phyloP scores from a whole-genome alignment of 2,797 vertebrate species.

The Coregonus suidteri region DNA sequence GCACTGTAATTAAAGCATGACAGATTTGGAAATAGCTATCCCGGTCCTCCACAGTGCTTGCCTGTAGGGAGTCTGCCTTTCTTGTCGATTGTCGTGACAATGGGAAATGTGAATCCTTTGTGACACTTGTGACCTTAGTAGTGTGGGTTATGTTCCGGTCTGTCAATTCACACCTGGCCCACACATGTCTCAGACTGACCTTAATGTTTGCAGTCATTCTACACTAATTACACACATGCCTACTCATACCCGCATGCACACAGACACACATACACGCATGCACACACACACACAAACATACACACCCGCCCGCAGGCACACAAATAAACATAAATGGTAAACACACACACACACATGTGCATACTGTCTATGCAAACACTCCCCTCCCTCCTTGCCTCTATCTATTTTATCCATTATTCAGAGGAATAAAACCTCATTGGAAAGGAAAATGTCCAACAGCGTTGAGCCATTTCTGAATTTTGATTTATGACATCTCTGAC shows the following conservation, averaged over 20 bases:
- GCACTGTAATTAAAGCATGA: neutral
- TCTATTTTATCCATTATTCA: conserved; percentile 52
- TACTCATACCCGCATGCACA: neutral
- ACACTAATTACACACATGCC: neutral
- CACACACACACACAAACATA: conserved; percentile 14
- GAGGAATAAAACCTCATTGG: conserved; percentile 31
- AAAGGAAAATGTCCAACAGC: conserved; percentile 51
- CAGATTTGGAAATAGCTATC: neutral
- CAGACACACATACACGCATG: neutral
- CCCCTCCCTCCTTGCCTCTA: neutral
- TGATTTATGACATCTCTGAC: conserved; percentile 62
- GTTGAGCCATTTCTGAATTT: conserved; percentile 48
- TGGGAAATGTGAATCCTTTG: neutral
- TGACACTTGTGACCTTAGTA: neutral
- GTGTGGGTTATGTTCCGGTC: neutral
- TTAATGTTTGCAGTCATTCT: neutral
- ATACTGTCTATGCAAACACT: neutral
- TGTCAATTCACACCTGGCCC: too few species aligned
- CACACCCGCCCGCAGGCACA: too few species aligned
- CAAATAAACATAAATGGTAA: conserved; percentile 2
- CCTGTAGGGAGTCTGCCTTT: neutral
- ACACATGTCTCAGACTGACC: too few species aligned
- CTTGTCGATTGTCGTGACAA: neutral
- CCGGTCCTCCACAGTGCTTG: neutral
- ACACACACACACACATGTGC: conserved; percentile 20